Base-by-base conservation (phyloP, 2,888 invertebrate species). In the Eucriotettix oculatus region DNA sequence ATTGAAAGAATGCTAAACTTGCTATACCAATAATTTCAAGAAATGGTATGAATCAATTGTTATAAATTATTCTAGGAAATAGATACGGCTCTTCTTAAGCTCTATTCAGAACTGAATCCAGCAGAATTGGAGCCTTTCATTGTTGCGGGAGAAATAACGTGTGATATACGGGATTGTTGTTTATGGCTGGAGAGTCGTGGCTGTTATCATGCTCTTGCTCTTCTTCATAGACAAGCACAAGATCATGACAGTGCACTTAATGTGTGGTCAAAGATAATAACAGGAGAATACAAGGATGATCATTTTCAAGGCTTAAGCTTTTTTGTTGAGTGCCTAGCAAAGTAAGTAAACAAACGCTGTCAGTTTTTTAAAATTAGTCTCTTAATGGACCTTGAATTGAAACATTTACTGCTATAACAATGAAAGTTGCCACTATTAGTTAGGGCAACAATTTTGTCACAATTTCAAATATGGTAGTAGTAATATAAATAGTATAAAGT, bases 41-140 rank as follows among this genome's bases (percentile, higher is more conserved):
- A 29, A 29, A 29, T 29, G 29, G 7, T 29, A n/a, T n/a, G n/a
- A n/a, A n/a, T n/a, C n/a, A 5, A 29, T 29, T 29, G 2, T 29
- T 29, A 5, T 5, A 29, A 29, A 29, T 29, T 29, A n/a, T 67
- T 67, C 9, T 66, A 76, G 75, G 75, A 75, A 64, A 67, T 74
- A 7, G 74, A 76, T 66, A 72, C 72, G 29, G 75, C 74, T 16
- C 66, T 76, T 53, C 62, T 76, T 56, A 76, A 75, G 62, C 66
- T 76, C 16, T 65, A 62, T 54, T 57, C 65, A 41, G 63, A 64
- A 56, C 52, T 52, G 10, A 61, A 58, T 58, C 56, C 59, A 41
- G 42, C 54, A 11, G 62, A 64, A 16, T 44, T 63, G 14, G 63
- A 61, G 58, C 60, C 62, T 10, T 61, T 65, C 44, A 60, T 64